phyloP scores from a whole-genome alignment of 2,888 invertebrate genomes.

The Hyposoter dolosus region DNA sequence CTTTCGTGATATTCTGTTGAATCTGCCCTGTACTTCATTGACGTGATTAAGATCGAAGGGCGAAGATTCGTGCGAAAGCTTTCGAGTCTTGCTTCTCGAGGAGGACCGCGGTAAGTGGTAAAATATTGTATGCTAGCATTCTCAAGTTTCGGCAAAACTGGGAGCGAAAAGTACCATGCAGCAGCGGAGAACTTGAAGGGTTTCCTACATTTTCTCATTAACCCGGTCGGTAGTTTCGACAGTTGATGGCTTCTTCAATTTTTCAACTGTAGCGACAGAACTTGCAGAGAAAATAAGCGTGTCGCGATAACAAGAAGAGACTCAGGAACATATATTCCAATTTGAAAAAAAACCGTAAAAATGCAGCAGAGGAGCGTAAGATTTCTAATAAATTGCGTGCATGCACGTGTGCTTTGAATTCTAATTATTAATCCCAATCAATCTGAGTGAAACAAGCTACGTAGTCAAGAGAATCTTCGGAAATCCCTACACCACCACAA shows the following conservation, averaged over 20 bases:
- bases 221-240: slow-evolving; percentile 65
- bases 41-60: slow-evolving; percentile 74
- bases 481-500: not conserved
- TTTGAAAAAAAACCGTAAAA: slow-evolving; percentile 15
- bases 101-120: slow-evolving; percentile 16
- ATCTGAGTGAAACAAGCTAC: not conserved
- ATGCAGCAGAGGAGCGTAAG: slow-evolving; percentile 10
- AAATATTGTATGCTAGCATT: slow-evolving; percentile 24
- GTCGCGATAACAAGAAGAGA: slow-evolving; percentile 22
- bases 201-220: slow-evolving; percentile 79
- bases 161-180: not conserved
- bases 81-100: slow-evolving; percentile 25
- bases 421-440: not conserved
- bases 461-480: not conserved
- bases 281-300: not conserved
- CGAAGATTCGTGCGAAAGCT: slow-evolving; percentile 62
- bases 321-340: slow-evolving; percentile 33
- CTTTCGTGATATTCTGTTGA: slow-evolving; percentile 72
- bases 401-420: not conserved
- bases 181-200: slow-evolving; percentile 56
- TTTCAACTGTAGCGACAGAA: slow-evolving; percentile 10
- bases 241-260: slow-evolving; percentile 49
- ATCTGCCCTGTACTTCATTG: slow-evolving; percentile 69
- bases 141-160: slow-evolving; percentile 37
- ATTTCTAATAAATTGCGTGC: not conserved